Evolutionary conservation across 1,140 invertebrate genomes (phyloP).

Genomic region (Listronotus oregonensis): DNA sequence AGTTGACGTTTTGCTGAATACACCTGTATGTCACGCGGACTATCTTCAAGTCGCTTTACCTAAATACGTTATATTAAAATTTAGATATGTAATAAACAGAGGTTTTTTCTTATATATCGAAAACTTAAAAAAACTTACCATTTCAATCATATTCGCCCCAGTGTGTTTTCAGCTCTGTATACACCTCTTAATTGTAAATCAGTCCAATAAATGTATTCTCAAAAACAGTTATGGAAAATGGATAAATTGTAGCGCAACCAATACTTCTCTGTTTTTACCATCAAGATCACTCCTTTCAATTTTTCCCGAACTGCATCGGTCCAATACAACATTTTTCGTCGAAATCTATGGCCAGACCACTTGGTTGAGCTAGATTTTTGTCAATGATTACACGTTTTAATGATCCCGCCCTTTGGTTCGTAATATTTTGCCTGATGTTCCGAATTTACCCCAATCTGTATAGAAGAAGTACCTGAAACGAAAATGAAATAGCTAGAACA

Average conservation of each 20-base stretch:
- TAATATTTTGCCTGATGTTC: slow-evolving; percentile 92
- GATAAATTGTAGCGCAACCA: slow-evolving; percentile 91
- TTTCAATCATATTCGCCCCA: slow-evolving; percentile 90
- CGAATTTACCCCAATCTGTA: slow-evolving; percentile 92
- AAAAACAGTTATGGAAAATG: slow-evolving; percentile 92
- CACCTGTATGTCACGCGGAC: slow-evolving; percentile 88
- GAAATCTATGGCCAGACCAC: slow-evolving; percentile 95
- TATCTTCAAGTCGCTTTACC: slow-evolving; percentile 82
- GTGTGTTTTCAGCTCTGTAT: slow-evolving; percentile 95
- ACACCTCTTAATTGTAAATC: slow-evolving; percentile 93
- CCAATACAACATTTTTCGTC: slow-evolving; percentile 96
- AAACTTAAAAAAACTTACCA: slow-evolving; percentile 64
- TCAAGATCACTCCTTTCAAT: slow-evolving; percentile 93
- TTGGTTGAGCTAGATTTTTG: slow-evolving; percentile 91
- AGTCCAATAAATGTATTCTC: slow-evolving; percentile 96
- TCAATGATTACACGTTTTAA: slow-evolving; percentile 88
- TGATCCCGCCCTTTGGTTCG: slow-evolving; percentile 94
- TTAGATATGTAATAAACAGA: not conserved
- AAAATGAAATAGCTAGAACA: not conserved
- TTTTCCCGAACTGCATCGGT: slow-evolving; percentile 94
- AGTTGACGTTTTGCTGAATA: slow-evolving; percentile 80
- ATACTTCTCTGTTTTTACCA: slow-evolving; percentile 75
- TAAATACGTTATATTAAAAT: not conserved
- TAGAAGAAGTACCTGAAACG: slow-evolving; percentile 74
- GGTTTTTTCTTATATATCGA: too few relatives aligned